Evolutionary conservation across 2,797 vertebrate species (phyloP).

Genomic region (Pipistrellus pygmaeus): DNA sequence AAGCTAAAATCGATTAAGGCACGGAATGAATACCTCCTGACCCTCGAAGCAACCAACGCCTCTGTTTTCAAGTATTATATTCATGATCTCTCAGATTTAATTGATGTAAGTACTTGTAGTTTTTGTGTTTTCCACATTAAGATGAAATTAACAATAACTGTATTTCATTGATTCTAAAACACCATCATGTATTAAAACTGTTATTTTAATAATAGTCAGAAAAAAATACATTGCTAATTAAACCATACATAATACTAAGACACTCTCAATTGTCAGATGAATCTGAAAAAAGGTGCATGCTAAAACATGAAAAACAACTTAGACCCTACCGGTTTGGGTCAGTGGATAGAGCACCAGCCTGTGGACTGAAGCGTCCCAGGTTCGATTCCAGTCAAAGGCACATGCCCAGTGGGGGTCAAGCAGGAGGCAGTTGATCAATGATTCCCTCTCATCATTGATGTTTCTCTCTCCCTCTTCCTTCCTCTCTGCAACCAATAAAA

Average conservation of each 20-base stretch:
- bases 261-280: background rate
- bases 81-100: slow-evolving; percentile 98
- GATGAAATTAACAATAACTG: background rate
- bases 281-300: background rate
- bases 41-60: slow-evolving; percentile 97
- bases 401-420: no score
- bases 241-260: background rate
- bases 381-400: no score
- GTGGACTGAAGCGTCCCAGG: no score
- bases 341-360: no score
- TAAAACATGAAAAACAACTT: background rate
- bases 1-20: slow-evolving; percentile 99
- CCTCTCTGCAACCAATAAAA: no score
- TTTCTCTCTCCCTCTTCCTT: no score
- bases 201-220: background rate
- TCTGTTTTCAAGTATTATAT: slow-evolving; percentile 99
- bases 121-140: slow-evolving; percentile 67
- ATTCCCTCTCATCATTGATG: no score
- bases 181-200: background rate
- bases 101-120: slow-evolving; percentile 94
- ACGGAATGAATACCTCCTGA: slow-evolving; percentile 98
- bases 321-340: no score
- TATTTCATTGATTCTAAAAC: background rate
- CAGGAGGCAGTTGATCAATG: no score
- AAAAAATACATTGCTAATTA: background rate